phyloP scores from a whole-genome alignment of 2,113 vertebrate species.

The Myrmecophaga tridactyla region DNA sequence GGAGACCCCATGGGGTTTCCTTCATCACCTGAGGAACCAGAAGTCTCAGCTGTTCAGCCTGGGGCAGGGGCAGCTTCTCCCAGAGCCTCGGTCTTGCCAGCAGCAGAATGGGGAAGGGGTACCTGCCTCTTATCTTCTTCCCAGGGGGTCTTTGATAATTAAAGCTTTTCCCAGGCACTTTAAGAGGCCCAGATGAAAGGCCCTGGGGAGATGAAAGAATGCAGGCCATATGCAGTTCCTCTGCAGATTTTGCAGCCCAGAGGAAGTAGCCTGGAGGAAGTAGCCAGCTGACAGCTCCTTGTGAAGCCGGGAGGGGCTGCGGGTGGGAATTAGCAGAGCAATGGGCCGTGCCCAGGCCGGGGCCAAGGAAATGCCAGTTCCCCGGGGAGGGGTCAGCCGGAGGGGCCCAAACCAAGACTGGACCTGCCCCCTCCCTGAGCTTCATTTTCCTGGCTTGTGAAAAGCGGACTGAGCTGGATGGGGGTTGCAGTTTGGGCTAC shows the following conservation, averaged over 20 bases:
- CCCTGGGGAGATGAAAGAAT: conserved; percentile 54
- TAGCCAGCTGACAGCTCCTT: conserved; percentile 62
- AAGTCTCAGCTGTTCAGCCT: neutral
- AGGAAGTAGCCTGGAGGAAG: conserved; percentile 51
- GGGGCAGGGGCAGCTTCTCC: neutral
- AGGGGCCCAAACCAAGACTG: neutral
- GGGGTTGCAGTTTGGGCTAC: neutral
- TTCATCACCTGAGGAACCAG: neutral
- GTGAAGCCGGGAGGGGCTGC: conserved; percentile 59
- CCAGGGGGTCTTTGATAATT: neutral
- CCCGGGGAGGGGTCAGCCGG: neutral
- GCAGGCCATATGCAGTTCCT: neutral
- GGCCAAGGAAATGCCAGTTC: neutral
- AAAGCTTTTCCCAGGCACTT: conserved; percentile 15
- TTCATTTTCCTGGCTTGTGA: neutral
- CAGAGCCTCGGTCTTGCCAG: conserved; percentile 42
- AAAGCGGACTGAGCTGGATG: neutral
- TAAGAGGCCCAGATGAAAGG: conserved; percentile 70
- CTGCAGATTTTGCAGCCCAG: neutral
- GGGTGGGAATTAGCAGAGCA: neutral
- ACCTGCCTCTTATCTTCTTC: neutral
- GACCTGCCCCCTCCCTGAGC: neutral
- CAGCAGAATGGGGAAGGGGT: conserved; percentile 9
- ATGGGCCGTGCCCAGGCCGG: conserved; percentile 31
- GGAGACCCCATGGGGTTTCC: neutral